A percentile compares a stretch with the other conserved stretches of the same genome.
Conservation (phyloP, 2,113 vertebrate species). For the Butorides virescens region DNA sequence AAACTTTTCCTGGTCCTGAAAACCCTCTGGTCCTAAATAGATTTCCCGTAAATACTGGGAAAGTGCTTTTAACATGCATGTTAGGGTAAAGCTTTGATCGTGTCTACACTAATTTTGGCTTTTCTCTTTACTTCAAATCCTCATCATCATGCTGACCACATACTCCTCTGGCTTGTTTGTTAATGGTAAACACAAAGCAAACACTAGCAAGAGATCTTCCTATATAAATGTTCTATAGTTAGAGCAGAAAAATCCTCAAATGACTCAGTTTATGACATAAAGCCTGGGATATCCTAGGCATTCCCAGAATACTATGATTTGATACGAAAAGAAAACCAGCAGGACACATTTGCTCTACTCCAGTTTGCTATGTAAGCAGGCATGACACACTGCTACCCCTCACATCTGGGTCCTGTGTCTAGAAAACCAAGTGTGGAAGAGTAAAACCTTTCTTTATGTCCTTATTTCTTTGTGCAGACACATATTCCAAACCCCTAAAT, state of each 20-base stretch:
- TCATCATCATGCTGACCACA: constrained; percentile 16
- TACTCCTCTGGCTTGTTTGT: not conserved
- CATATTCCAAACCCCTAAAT: not conserved
- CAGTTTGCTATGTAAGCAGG: not conserved
- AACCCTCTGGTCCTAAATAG: not conserved
- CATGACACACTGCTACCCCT: not conserved
- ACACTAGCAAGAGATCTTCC: not conserved
- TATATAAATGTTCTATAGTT: not conserved
- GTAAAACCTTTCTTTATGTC: not conserved
- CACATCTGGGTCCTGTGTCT: not conserved
- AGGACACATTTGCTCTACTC: not conserved
- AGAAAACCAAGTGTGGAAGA: not conserved
- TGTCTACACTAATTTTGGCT: constrained; percentile 7
- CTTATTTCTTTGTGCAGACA: not conserved
- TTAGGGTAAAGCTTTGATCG: constrained; percentile 17
- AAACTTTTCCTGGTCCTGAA: not conserved
- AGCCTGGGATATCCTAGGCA: not conserved
- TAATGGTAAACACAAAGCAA: constrained; percentile 8
- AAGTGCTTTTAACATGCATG: not conserved
- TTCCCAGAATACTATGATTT: constrained; percentile 15
- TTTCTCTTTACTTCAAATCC: constrained; percentile 1
- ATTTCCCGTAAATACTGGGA: constrained; percentile 27
- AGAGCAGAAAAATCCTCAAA: not conserved
- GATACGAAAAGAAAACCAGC: not conserved
- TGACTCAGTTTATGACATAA: constrained; percentile 20